A percentile compares a stretch with the other conserved stretches of the same genome.
phyloP scores from a whole-genome alignment of 2,113 vertebrate genomes.

The Micromys minutus region DNA sequence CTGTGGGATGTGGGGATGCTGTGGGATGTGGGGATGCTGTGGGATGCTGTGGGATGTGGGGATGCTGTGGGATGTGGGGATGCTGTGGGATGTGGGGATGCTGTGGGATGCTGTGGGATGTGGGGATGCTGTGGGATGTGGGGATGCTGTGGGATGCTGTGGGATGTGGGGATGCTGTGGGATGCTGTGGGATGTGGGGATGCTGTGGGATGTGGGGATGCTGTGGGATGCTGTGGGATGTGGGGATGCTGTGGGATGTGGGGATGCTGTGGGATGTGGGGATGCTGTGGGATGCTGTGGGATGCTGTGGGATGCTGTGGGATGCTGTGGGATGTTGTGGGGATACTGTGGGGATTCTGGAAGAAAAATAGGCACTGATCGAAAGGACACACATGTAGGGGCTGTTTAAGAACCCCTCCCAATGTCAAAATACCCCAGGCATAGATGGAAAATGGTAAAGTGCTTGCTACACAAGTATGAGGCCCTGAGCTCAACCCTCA shows the following conservation, averaged over 20 bases:
- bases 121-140: no score
- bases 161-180: rapidly evolving
- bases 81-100: rapidly evolving
- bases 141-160: no score
- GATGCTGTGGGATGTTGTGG: no score
- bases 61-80: rapidly evolving
- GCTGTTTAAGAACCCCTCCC: background rate
- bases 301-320: rapidly evolving
- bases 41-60: no score
- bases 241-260: no score
- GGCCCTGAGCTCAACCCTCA: background rate
- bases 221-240: no score
- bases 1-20: rapidly evolving
- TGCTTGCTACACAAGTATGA: background rate
- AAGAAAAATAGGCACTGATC: background rate
- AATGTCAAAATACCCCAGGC: background rate
- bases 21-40: no score
- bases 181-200: no score
- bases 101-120: no score
- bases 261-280: no score
- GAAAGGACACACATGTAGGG: no score
- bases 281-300: no score
- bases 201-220: rapidly evolving
- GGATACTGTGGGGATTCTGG: rapidly evolving
- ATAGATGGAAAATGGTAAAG: background rate